These are phyloP conservation scores for Hipparchia sbordonii DNA, from an alignment of 2,888 invertebrate species.

Conservation along the genomic window DNA sequence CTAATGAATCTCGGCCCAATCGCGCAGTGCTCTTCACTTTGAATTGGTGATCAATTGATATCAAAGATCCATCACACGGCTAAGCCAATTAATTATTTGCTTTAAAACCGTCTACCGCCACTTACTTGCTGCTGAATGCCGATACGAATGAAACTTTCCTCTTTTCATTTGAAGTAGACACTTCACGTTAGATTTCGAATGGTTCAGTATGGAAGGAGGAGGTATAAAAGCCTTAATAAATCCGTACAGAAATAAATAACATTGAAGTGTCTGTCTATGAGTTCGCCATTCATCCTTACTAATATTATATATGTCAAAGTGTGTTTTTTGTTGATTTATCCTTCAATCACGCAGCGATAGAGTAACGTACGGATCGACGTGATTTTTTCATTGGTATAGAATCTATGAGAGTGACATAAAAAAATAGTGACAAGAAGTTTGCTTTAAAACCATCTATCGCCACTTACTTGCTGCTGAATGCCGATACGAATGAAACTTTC, in stretches of 20 bases:
- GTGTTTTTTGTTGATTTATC: no score
- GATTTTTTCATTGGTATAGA: no score
- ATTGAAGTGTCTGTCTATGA: no score
- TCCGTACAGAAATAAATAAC: no score
- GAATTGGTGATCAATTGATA: constrained; percentile 77
- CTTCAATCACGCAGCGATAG: no score
- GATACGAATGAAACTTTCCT: constrained; percentile 46
- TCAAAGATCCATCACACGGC: constrained; percentile 69
- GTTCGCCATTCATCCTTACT: no score
- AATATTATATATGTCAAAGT: no score
- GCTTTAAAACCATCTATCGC: constrained; percentile 52
- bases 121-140: constrained; percentile 50
- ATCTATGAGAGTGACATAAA: no score
- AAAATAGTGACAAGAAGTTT: no score
- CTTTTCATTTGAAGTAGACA: constrained; percentile 43
- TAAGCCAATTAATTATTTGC: constrained; percentile 57
- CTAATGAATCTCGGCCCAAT: constrained; percentile 71
- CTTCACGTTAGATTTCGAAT: constrained; percentile 39
- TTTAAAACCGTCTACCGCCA: constrained; percentile 55
- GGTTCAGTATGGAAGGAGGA: background rate
- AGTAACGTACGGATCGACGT: no score
- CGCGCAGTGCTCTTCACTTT: constrained; percentile 58
- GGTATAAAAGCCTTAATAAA: background rate
- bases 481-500: constrained; percentile 45
- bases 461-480: constrained; percentile 54